Base-by-base conservation (phyloP, 2,888 invertebrate species). In the Carcina quercana region DNA sequence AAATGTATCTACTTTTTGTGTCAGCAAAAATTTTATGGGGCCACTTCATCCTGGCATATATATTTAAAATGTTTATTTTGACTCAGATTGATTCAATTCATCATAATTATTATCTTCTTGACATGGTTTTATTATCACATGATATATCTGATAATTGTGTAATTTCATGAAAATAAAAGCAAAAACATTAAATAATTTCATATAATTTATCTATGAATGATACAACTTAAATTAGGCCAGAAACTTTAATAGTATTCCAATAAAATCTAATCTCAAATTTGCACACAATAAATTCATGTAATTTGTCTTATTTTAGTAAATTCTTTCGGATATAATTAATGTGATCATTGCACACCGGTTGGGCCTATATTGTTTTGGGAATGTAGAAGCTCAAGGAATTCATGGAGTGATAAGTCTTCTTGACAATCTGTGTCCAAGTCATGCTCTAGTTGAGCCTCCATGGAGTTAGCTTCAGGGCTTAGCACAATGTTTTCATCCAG, bases 361-460 rank as follows among this genome's bases (percentile, higher is more conserved):
- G 57, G 54, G 43, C 61, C 65, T 39, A 73, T 58, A 66, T 79
- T 78, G 44, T 75, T 83, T 53, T 84, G 84, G 11, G 84, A 79
- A 35, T 84, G 78, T 28, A 85, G 57, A 13, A 85, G 61, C 50
- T 84, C 82, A 17, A 82, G 61, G 38, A 85, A 85, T 46, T 85
- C 85, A 43, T 84, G 85, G 5, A 85, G 63, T 11, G 85, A 84
- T 26, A 85, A 53, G 28, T 85, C 85, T 44, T 85, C 85, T 47
- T 83, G 84, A 36, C 84, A 84, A 38, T 84, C 85, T 3, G 85
- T 85, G 38, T 85, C 84, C 45, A 85, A 51, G 43, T 85, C 85
- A 37, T 84, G 82, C 47, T 85, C 84, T 3, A 85, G 58, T 46
- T 85, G 74, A 6, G 83, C 76, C 45, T 85, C 85, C 53, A 79